Percentiles rank a stretch among this genome's conserved stretches.
phyloP scores from a whole-genome alignment of 2,888 invertebrate genomes.

The Gerris lacustris region DNA sequence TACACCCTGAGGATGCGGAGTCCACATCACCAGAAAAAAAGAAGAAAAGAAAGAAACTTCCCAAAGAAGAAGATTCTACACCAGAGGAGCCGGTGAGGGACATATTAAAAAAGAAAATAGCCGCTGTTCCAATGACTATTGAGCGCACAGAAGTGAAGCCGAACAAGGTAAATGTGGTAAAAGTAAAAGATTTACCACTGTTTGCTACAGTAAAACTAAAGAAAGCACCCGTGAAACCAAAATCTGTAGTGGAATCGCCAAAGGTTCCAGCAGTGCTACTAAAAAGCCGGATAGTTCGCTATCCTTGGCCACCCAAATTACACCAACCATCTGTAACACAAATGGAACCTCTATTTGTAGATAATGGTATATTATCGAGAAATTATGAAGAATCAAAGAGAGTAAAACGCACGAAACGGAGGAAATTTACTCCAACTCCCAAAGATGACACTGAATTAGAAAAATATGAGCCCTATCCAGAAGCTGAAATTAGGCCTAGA shows the following conservation, averaged over 20 bases:
- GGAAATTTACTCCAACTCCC: constrained; percentile 29
- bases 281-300: constrained; percentile 53
- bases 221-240: constrained; percentile 39
- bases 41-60: not conserved
- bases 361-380: constrained; percentile 33
- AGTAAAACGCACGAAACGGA: constrained; percentile 31
- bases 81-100: not conserved
- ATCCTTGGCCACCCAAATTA: constrained; percentile 39
- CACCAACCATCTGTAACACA: constrained; percentile 35
- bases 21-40: not conserved
- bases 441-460: constrained; percentile 29
- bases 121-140: constrained; percentile 11
- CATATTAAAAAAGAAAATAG: too few relatives aligned
- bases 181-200: constrained; percentile 42
- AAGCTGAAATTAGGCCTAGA: constrained; percentile 20
- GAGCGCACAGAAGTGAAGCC: constrained; percentile 25
- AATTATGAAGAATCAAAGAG: constrained; percentile 33
- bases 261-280: constrained; percentile 52
- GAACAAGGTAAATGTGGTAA: constrained; percentile 23
- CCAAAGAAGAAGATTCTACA: not conserved
- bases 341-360: constrained; percentile 31
- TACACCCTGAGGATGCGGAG: not conserved
- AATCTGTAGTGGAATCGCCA: constrained; percentile 38
- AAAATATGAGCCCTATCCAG: constrained; percentile 30
- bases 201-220: constrained; percentile 42